Evolutionary conservation across 30 jellyfish, hydroid and myxozoan genomes (phyloP).

Genomic region (Calvadosia cruxmelitensis): DNA sequence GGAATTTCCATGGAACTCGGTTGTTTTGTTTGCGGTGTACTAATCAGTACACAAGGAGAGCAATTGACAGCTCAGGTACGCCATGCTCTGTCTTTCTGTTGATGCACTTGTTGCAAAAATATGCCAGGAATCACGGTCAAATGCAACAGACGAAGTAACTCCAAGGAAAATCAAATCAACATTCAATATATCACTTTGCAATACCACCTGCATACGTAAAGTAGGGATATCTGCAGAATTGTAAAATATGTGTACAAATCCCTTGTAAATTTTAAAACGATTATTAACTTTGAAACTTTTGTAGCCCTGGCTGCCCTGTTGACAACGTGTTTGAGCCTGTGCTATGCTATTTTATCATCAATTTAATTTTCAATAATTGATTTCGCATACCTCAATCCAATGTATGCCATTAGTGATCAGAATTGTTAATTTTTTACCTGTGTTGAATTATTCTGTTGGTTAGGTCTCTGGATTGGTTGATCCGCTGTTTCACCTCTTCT

Average conservation of each 20-base stretch:
- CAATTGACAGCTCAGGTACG: slow-evolving; percentile 79
- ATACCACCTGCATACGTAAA: too few species aligned
- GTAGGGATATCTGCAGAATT: too few species aligned
- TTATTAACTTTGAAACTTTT: too few species aligned
- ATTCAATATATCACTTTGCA: too few species aligned
- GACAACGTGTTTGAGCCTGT: not conserved
- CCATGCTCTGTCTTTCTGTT: too few species aligned
- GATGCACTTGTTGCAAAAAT: too few species aligned
- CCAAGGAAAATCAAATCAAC: too few species aligned
- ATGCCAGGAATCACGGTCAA: too few species aligned
- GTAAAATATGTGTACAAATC: too few species aligned
- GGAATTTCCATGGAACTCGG: slow-evolving; percentile 98
- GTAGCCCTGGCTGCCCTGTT: not conserved
- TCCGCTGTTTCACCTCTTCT: slow-evolving; percentile 61
- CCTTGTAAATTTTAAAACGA: too few species aligned
- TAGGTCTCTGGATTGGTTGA: slow-evolving; percentile 68
- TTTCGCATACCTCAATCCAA: not conserved
- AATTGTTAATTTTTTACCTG: not conserved
- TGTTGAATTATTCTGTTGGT: not conserved
- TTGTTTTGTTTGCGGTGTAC: slow-evolving; percentile 84
- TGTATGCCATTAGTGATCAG: too few species aligned
- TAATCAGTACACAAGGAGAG: slow-evolving; percentile 83
- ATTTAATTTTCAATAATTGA: not conserved
- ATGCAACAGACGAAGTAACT: too few species aligned
- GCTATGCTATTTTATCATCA: not conserved